phyloP scores from a whole-genome alignment of 2,888 invertebrate genomes.

The Euphydryas editha region DNA sequence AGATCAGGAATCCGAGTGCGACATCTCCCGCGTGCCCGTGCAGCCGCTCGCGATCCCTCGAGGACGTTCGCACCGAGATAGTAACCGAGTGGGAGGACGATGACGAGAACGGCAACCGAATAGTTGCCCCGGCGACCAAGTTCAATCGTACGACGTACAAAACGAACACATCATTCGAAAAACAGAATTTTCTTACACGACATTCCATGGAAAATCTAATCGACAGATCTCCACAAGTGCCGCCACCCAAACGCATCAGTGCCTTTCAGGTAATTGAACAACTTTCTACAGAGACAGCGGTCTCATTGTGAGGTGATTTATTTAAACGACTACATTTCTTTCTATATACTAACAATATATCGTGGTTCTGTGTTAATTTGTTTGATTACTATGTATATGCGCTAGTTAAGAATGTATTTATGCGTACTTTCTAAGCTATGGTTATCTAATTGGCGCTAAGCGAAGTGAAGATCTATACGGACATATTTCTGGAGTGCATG shows the following conservation, averaged over 20 bases:
- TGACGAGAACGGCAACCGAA: slow-evolving; percentile 85
- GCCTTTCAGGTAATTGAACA: slow-evolving; percentile 80
- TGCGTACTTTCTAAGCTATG: slow-evolving; percentile 69
- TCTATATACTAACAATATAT: slow-evolving; percentile 36
- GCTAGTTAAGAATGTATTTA: slow-evolving; percentile 49
- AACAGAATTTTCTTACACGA: slow-evolving; percentile 81
- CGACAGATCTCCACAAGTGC: slow-evolving; percentile 78
- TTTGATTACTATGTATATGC: slow-evolving; percentile 43
- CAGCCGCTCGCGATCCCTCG: slow-evolving; percentile 87
- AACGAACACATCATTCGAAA: slow-evolving; percentile 66
- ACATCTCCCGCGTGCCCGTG: slow-evolving; percentile 82
- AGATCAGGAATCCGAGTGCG: slow-evolving; percentile 71
- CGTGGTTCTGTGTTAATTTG: slow-evolving; percentile 44
- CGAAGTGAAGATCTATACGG: slow-evolving; percentile 56
- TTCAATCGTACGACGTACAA: slow-evolving; percentile 74
- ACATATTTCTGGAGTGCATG: slow-evolving; percentile 58
- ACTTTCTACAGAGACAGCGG: slow-evolving; percentile 66
- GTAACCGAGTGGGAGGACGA: slow-evolving; percentile 86
- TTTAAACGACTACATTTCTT: slow-evolving; percentile 48
- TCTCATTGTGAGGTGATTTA: slow-evolving; percentile 57
- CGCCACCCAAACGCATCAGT: slow-evolving; percentile 80
- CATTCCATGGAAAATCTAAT: slow-evolving; percentile 89
- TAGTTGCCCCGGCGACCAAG: slow-evolving; percentile 79
- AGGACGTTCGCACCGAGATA: slow-evolving; percentile 87
- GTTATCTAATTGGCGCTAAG: slow-evolving; percentile 61